These are phyloP conservation scores for Drosophila yooni DNA, from an alignment of 2,888 invertebrate species.

Conservation along the genomic window DNA sequence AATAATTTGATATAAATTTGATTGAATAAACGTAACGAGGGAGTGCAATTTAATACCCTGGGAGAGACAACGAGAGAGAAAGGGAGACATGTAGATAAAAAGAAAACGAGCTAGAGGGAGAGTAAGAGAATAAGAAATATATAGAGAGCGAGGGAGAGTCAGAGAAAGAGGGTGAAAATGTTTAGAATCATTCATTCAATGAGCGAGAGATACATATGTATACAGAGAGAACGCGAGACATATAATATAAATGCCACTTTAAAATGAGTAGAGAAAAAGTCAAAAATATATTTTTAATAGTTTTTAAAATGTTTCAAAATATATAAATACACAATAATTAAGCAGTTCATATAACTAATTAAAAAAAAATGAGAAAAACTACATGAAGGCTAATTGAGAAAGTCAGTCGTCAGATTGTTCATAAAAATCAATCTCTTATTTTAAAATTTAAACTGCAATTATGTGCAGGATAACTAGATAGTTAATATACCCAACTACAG, in stretches of 20 bases:
- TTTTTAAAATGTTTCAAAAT: background rate
- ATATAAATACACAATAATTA: background rate
- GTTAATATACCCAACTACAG: background rate
- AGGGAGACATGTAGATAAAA: background rate
- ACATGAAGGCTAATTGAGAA: too few relatives aligned
- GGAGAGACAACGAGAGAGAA: background rate
- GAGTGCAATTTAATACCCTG: conserved; percentile 47
- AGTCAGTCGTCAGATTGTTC: background rate
- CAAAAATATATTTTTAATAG: background rate
- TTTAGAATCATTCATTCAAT: background rate
- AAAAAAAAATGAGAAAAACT: too few relatives aligned
- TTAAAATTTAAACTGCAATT: background rate
- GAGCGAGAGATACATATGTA: too few relatives aligned
- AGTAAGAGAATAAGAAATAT: background rate
- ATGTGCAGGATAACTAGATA: conserved; percentile 19
- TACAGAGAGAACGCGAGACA: background rate
- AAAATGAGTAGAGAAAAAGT: background rate
- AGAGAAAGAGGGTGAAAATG: background rate
- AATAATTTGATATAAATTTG: background rate
- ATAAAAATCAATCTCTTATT: background rate
- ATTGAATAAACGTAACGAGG: background rate
- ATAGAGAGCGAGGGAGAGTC: background rate
- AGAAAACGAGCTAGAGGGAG: background rate
- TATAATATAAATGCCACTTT: background rate
- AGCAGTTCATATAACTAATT: background rate